These are phyloP conservation scores for Macquaria australasica DNA, from an alignment of 2,113 vertebrate genomes.

Conservation along the genomic window DNA sequence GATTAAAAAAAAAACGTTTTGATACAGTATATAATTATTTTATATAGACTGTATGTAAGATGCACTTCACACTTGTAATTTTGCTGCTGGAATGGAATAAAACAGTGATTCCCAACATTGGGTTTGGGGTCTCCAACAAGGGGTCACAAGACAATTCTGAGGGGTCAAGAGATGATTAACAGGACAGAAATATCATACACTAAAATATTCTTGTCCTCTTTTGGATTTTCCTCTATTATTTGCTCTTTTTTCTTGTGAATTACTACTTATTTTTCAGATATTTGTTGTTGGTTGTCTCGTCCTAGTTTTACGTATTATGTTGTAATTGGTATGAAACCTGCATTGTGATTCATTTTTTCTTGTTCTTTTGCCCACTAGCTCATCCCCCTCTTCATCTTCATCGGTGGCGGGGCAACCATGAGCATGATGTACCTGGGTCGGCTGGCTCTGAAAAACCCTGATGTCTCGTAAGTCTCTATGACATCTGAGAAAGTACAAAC, in stretches of 20 bases:
- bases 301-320: background rate
- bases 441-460: constrained; percentile 90
- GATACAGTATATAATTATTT: background rate
- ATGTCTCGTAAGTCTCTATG: constrained; percentile 87
- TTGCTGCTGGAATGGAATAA: background rate
- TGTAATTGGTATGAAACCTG: background rate
- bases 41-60: background rate
- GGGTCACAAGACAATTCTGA: background rate
- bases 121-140: background rate
- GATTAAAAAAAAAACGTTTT: background rate
- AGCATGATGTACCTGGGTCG: constrained; percentile 87
- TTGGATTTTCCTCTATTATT: background rate
- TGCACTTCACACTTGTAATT: background rate
- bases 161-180: background rate
- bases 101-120: background rate
- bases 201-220: background rate
- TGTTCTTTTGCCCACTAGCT: constrained; percentile 78
- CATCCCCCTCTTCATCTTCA: constrained; percentile 94
- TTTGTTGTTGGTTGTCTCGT: background rate
- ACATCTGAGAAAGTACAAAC: background rate
- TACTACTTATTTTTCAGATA: background rate
- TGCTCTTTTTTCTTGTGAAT: background rate
- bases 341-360: background rate
- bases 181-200: too few species aligned
- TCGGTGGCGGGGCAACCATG: constrained; percentile 88